Percentiles rank a stretch among this genome's conserved stretches.
These are phyloP conservation scores for Leptura quadrifasciata DNA, from an alignment of 2,888 invertebrate species.

Conservation along the genomic window DNA sequence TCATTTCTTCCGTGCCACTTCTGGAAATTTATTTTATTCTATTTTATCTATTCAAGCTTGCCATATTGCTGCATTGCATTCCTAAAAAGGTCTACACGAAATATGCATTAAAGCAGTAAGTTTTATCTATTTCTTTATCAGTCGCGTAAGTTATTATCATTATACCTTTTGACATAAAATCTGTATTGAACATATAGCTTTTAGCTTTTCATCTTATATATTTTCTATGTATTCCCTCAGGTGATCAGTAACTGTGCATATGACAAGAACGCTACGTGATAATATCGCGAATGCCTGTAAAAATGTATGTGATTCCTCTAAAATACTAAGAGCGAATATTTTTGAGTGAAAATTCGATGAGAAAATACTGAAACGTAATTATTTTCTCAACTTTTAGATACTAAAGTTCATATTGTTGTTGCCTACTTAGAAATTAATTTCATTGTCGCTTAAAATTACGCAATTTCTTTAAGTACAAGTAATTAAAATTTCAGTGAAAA, in stretches of 20 bases:
- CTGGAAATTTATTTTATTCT: background rate
- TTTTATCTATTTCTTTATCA: background rate
- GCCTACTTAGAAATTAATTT: no score
- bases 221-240: background rate
- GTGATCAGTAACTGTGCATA: background rate
- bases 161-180: background rate
- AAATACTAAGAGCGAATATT: no score
- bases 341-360: no score
- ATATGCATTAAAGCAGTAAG: background rate
- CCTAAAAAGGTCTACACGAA: background rate
- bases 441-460: no score
- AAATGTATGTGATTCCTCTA: no score
- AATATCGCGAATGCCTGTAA: no score
- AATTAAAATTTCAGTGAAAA: no score
- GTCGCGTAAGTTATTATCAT: background rate
- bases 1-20: no score
- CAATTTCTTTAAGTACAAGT: no score
- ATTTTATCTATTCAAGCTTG: background rate
- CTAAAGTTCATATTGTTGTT: no score
- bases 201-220: background rate
- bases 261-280: background rate
- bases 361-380: no score
- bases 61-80: background rate
- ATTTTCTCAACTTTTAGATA: no score
- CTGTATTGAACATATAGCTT: background rate